Evolutionary conservation across 2,888 invertebrate genomes (phyloP), one percentile per base, ranked within the genome.

Genomic region (Athalia rosae): DNA sequence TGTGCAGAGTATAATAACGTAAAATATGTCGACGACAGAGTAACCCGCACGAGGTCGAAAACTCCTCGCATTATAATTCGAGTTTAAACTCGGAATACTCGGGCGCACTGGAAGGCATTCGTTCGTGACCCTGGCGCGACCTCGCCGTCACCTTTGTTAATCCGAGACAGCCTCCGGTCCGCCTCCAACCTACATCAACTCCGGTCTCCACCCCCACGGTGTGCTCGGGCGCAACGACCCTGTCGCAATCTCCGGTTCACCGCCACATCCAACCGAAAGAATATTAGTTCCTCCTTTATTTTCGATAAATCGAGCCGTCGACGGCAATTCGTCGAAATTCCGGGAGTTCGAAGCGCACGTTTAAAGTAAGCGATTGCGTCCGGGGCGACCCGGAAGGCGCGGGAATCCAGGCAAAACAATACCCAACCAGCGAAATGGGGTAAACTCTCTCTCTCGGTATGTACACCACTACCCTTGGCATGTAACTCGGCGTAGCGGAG

Each of bases 361-460:
- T 28, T 28, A 28, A 28, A 28, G 66, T 28, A 67, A 15, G 41
- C 67, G 67, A 67, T 41, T 2, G 28, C 50, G 53, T 67, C 53
- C 41, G 66, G 41, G 48, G 53, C 8, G 13, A 56, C 71, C 71
- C 71, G 71, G 71, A 71, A 71, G 71, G 56, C 71, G 56, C 50
- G 50, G 48, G 41, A 53, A 41, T 50, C 50, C 67, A 53, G 67
- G 58, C 71, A 58, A 71, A 71, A 71, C 71, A 71, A 71, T 48
- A 43, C 56, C 71, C 56, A 67, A 67, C 28, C 28, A 50, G 53
- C 7, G 50, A 56, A 58, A 43, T 58, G 71, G 71, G 43, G 58
- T 71, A 56, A 71, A 71, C 58, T 71, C 71, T 71, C 71, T 58
- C 56, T 71, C 71, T 58, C 56, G 71, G 71, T 43, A 71, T 71